Base-by-base conservation (phyloP, 2,113 vertebrate genomes). In the Edolisoma coerulescens region DNA sequence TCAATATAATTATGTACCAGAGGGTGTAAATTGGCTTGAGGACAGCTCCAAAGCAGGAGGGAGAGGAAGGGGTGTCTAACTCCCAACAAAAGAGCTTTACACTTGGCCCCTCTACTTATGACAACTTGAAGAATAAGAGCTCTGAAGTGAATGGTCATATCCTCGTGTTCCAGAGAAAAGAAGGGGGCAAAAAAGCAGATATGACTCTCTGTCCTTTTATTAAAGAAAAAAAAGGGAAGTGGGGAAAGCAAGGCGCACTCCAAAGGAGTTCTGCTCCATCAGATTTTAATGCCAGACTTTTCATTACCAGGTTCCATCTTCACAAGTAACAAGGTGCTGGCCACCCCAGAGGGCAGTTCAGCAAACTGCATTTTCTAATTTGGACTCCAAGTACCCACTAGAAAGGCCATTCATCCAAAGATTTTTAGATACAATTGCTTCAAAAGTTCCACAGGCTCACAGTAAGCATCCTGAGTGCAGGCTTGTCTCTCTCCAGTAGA, bases 371-470 rank as follows among this genome's bases (percentile, higher is more conserved):
- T 75, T 95, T 90, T 84, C 61, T 86, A 63, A 87, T 93, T 87
- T 71, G 50, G 85, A 30, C 54, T 57, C 30, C 6, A 81, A 87
- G 81, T 52, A 67, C 32, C 42, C 57, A 78, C 68, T 90, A 85
- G 77, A 88, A 91, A 95, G 35, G 35, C 61, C 77, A 79, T 95
- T 93, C 83, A 26, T 80, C n/a, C 73, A 42, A 79, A 84, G 77
- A 70, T 22, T 84, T 91, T 90, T 68, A 77, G 75, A n/a, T 45
- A 30, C 21, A 78, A 22, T 18, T 67, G 19, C 82, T 91, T 94
- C 64, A 87, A 50, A 84, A 94, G 70, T 84, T 81, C 75, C 70
- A 84, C 19, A 33, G 64, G 32, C 57, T 95, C 76, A 33, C 49
- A 63, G 47, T 19, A 8, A 75, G 41, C 6, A 39, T 15, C 32